Percentiles rank a stretch among this genome's conserved stretches.
These are phyloP conservation scores for Progne subis DNA, from an alignment of 2,113 vertebrate species.

Conservation along the genomic window DNA sequence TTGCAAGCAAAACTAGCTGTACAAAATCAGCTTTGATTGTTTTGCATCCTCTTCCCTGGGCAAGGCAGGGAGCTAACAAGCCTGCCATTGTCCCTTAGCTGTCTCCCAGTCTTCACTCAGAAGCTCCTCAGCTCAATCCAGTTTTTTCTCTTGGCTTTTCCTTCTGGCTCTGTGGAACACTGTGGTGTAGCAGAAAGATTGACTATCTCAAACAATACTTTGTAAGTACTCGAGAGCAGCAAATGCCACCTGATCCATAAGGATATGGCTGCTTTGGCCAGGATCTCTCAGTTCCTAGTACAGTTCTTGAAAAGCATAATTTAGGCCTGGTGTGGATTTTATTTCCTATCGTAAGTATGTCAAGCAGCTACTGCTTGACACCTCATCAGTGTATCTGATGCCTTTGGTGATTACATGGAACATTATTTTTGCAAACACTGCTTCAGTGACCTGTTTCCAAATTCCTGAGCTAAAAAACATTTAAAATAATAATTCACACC, in stretches of 20 bases:
- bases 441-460: neutral
- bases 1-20: neutral
- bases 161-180: neutral
- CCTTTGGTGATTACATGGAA: neutral
- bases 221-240: neutral
- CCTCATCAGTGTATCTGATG: neutral
- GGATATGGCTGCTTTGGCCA: neutral
- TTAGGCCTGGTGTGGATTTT: neutral
- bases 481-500: neutral
- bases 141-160: neutral
- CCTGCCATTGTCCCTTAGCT: neutral
- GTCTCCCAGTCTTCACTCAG: neutral
- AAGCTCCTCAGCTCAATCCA: neutral
- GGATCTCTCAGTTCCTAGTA: neutral
- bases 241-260: neutral
- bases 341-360: neutral
- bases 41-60: neutral
- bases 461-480: neutral
- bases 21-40: constrained; percentile 43
- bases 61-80: neutral
- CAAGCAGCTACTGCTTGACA: neutral
- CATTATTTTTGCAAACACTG: neutral
- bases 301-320: neutral
- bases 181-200: neutral
- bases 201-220: neutral